Base-by-base conservation (phyloP, 1,140 invertebrate species). In the Drosophila persimilis region DNA sequence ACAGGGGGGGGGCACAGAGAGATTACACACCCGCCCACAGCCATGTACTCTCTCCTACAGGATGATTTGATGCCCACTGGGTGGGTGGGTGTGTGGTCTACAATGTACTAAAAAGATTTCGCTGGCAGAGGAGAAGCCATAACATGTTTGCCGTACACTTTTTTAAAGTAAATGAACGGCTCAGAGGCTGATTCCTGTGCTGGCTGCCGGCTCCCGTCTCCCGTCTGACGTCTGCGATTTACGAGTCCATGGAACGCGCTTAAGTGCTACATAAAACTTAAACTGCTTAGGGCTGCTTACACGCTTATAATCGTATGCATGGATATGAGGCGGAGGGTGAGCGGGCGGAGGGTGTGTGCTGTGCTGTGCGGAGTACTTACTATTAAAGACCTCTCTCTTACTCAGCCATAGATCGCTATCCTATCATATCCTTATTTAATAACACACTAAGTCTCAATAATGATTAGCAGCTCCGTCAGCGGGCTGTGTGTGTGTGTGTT, bases 211-310 rank as follows among this genome's bases (percentile, higher is more conserved):
- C 8, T 35, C 6, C 0, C 7, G 29, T 29, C 8, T 35, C 6
- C 0, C 7, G 29, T 29, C 17, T 26, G 31, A 22, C n/a, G 11
- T 13, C 35, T 74, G 77, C 77, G 81, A 85, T 86, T 86, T 86
- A 86, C 61, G 81, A 77, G 77, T 77, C 65, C 83, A 88, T 80
- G 77, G 52, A 86, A 67, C 69, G 74, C 81, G 74, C 81, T 86
- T 78, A 85, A 85, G 83, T 85, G 81, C 73, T 85, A 85, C 83
- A 81, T 85, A 86, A 86, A 85, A 85, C 81, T 86, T 85, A 88
- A 85, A 81, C 62, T 63, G 83, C 81, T 86, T 71, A 71, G 64
- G 83, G 81, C 83, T 56, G 81, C 83, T 56, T 75, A 85, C 54
- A 56, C 62, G 48, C 60, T 74, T 60, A 77, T 75, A 65, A 75